Base-by-base conservation (phyloP, 2,888 invertebrate species). In the Megamerina dolium region DNA sequence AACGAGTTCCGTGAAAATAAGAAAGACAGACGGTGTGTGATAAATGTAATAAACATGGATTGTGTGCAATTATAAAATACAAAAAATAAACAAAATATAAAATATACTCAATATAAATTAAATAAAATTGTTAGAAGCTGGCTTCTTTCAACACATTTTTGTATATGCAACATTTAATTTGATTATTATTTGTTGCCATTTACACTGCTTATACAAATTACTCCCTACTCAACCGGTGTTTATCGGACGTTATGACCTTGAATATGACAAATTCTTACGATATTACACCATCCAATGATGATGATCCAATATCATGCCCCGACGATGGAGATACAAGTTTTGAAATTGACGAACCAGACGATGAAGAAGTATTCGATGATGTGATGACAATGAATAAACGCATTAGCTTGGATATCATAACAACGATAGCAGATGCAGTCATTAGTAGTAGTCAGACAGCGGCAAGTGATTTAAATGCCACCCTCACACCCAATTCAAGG, bases 321-420 rank as follows among this genome's bases (percentile, higher is more conserved):
- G 55, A 60, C 29, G 59, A 61, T 42, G 61, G 55, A 45, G 60
- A 63, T 47, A 61, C 59, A 37, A 67, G 66, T 45, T 64, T 64
- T 30, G 66, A 68, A 41, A 59, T 66, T 46, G 63, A 66, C 35
- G 60, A 58, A 10, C 49, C 52, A n/a, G 59, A 59, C 13, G 59
- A 59, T 33, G 57, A 57, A 26, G 54, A 53, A 33, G 41, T 48
- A 18, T 44, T 50, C 34, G 50, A 48, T 10, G 43, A 38, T 21
- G 31, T 34, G 21, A 14, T 38, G 37, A 36, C 36, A 10, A 33
- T 38, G 10, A 31, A 45, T 38, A 35, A 39, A 19, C 18, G n/a
- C 3, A n/a, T 18, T 18, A 5, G 14, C 3, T n/a, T 17, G 12
- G 14, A 23, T 37, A 13, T 23, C 23, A 23, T 20, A 35, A 35